A percentile compares a stretch with the other conserved stretches of the same genome.
Evolutionary conservation across 2,797 vertebrate species (phyloP).

Genomic region (Emydoidea blandingii): DNA sequence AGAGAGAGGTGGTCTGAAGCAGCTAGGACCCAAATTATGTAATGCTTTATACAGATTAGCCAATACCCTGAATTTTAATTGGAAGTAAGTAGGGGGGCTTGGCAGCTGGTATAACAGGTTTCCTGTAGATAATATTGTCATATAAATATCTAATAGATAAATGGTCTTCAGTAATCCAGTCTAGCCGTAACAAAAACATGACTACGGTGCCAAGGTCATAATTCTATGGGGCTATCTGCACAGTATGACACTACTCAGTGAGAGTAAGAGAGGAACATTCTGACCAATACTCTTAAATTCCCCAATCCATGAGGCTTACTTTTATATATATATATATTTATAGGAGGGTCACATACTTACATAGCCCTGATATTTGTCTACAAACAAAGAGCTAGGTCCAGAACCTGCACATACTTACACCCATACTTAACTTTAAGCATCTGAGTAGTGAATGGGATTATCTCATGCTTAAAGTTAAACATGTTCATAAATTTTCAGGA

Average conservation of each 20-base stretch:
- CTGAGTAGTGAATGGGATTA: neutral
- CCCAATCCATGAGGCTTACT: neutral
- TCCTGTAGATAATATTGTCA: neutral
- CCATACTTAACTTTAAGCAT: neutral
- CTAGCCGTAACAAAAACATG: neutral
- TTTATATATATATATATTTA: neutral
- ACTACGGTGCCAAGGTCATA: neutral
- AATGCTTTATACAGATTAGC: neutral
- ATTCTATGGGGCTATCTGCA: neutral
- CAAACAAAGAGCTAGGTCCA: neutral
- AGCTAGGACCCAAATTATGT: neutral
- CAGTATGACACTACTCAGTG: neutral
- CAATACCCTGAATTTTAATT: neutral
- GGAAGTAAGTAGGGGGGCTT: neutral
- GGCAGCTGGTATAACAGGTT: neutral
- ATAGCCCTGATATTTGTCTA: neutral
- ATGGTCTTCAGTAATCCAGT: rapidly evolving
- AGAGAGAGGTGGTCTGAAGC: neutral
- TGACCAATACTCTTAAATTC: neutral
- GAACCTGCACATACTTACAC: neutral
- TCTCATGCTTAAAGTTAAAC: neutral
- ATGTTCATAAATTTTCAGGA: neutral
- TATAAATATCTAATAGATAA: neutral
- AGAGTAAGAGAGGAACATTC: neutral
- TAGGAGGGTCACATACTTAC: neutral